Base-by-base conservation (phyloP, 2,888 invertebrate species). In the Ophion ventricosus region DNA sequence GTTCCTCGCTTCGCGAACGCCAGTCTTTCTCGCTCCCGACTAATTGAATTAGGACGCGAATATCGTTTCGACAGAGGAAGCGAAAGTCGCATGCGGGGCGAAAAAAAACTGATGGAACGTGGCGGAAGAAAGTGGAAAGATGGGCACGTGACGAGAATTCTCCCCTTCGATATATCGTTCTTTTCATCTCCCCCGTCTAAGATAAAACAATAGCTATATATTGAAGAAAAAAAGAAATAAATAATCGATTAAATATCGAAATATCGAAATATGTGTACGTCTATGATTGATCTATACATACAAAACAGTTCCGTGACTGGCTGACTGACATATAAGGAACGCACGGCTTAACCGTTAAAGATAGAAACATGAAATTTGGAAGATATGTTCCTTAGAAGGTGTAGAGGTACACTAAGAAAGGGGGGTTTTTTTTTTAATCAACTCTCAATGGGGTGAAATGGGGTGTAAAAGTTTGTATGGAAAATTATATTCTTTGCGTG, bases 111-210 rank as follows among this genome's bases (percentile, higher is more conserved):
- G 26, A 77, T 75, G 75, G 43, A 73, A 73, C 59, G 70, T 59
- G 54, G 14, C 43, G 61, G 69, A 70, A 74, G 43, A 14, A 43
- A 43, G 43, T 14, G 14, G 11, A 14, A 0, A 43, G 43, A 14
- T 43, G 43, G 43, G 43, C 59, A 74, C 81, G 85, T 82, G 82
- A 81, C 75, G 69, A 56, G 82, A 82, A 82, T 78, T 82, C 20
- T 26, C 7, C 2, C 2, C 56, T 14, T 20, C 35, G n/a, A n/a
- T 49, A 25, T 40, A 20, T 29, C 23, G 29, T 59, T 61, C 59
- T 14, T 26, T 66, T 20, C 17, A 57, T 66, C 35, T 72, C 64
- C 14, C 43, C 11, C 14, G 43, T 43, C 14, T 14, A 10, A 43
- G 43, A 43, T 14, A 14, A 43, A 43, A 43, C 43, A 14, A 14